Base-by-base conservation (phyloP, 1,140 invertebrate species). In the Achroia grisella region DNA sequence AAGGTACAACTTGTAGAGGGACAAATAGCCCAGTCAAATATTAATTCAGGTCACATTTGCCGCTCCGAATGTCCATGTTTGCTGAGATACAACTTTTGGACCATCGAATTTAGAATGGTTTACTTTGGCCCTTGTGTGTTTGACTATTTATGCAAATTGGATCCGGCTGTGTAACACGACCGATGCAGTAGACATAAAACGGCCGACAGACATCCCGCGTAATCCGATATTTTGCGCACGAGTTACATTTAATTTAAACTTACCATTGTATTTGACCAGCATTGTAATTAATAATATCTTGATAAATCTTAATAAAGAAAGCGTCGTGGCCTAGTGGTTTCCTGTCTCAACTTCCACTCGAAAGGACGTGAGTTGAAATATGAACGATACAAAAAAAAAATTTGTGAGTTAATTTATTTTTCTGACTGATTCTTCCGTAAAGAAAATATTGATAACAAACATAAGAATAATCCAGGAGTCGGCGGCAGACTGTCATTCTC, bases 21-120 rank as follows among this genome's bases (percentile, higher is more conserved):
- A 50, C 62, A 64, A 75, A 73, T 52, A 62, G 28, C 42, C 53
- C 52, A 54, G 69, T 77, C 75, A 79, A 79, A 79, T 77, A 75
- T 78, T 71, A 75, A 80, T 80, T 80, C 76, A 65, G 76, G 73
- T 76, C 75, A 73, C 73, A 76, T 74, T 79, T 68, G 67, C 63
- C 55, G 48, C 53, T 69, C 56, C 40, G 50, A 73, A 75, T 71
- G 63, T 67, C 64, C 68, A 56, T 75, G 61, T 77, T 77, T 74
- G 62, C 59, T 51, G 58, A 76, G 71, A 77, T 74, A 75, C 70
- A 76, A 77, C 73, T 80, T 80, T 77, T 60, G 56, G 63, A 53
- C 62, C 73, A 73, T 76, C 69, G 73, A 69, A 73, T 77, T 76
- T 76, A 71, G 69, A 75, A 71, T 70, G 69, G 71, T 73, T 80